Percentiles rank a stretch among this genome's conserved stretches.
Evolutionary conservation across 2,113 vertebrate species (phyloP).

Genomic region (Charina bottae): DNA sequence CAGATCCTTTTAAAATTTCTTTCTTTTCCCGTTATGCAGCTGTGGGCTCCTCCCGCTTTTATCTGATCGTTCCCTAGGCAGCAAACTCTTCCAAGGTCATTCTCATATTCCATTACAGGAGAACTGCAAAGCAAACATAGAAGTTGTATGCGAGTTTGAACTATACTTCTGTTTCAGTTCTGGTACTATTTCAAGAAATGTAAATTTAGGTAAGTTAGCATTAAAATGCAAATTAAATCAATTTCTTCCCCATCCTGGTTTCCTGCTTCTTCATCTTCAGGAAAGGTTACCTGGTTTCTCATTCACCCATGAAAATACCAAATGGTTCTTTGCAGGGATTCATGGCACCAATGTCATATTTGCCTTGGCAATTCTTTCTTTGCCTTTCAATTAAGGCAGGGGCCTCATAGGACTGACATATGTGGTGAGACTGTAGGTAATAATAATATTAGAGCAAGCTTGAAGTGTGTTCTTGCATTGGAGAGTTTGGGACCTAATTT

Average conservation of each 20-base stretch:
- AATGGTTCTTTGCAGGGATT: not conserved
- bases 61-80: too few relatives aligned
- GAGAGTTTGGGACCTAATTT: slow-evolving; percentile 4
- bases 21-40: too few relatives aligned
- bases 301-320: not conserved
- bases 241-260: not conserved
- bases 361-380: slow-evolving; percentile 25
- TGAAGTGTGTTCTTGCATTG: slow-evolving; percentile 2
- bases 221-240: not conserved
- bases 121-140: not conserved
- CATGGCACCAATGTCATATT: not conserved
- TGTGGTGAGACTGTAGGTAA: slow-evolving; percentile 9
- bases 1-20: too few relatives aligned
- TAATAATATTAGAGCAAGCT: slow-evolving; percentile 19
- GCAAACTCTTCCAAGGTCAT: too few relatives aligned
- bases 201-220: not conserved
- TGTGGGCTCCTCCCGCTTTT: too few relatives aligned
- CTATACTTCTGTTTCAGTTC: not conserved
- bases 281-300: not conserved
- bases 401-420: slow-evolving; percentile 27
- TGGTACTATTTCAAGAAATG: not conserved
- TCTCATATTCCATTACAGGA: too few relatives aligned
- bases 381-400: slow-evolving; percentile 33
- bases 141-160: not conserved
- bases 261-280: not conserved